Conservation (phyloP, 1,140 invertebrate genomes). For the Brachionus koreanus region DNA sequence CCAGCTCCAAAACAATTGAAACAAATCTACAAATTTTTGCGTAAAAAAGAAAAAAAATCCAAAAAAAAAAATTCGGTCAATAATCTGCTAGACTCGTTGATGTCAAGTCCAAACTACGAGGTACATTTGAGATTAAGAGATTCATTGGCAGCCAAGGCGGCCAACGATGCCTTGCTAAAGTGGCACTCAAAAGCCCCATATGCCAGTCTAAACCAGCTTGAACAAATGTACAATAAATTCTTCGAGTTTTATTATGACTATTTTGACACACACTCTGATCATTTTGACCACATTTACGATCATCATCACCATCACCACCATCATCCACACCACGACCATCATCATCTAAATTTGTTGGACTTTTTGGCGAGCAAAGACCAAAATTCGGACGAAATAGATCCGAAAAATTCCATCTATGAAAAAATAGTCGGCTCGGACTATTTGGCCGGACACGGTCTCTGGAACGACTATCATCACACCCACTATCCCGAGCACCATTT, state of each 20-base stretch:
- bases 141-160: slow-evolving; percentile 11
- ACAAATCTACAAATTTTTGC: slow-evolving; percentile 33
- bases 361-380: slow-evolving; percentile 5
- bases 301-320: background rate
- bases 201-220: background rate
- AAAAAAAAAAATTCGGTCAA: background rate
- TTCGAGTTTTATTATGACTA: slow-evolving; percentile 39
- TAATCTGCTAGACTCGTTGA: background rate
- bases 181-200: slow-evolving; percentile 34
- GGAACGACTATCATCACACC: background rate
- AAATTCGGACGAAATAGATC: background rate
- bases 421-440: slow-evolving; percentile 28
- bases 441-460: background rate
- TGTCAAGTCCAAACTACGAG: background rate
- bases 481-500: background rate
- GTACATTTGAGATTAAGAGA: slow-evolving; percentile 23
- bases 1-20: background rate
- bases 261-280: background rate
- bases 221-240: slow-evolving; percentile 42
- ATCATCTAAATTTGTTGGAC: slow-evolving; percentile 27
- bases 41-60: slow-evolving; percentile 5
- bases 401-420: slow-evolving; percentile 3
- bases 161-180: slow-evolving; percentile 40
- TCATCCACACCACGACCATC: slow-evolving; percentile 34
- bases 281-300: background rate